Evolutionary conservation across 2,888 invertebrate genomes (phyloP), one percentile per base, ranked within the genome.

Genomic region (Conus canariensis): DNA sequence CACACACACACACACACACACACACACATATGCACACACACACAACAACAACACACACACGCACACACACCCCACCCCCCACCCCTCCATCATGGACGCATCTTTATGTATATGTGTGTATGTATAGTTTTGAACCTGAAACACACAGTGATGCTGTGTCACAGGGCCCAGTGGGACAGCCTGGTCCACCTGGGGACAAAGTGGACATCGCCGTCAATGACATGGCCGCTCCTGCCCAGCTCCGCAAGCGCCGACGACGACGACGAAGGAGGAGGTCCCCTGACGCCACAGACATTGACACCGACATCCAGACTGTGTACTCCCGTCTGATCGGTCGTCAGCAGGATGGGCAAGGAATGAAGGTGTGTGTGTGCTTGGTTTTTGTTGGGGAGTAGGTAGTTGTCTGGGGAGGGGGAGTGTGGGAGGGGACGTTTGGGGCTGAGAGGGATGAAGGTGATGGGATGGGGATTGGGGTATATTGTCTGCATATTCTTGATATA

Each of bases 161-260:
- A 45, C 74, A 96, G 96, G 96, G 96, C 83, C 94, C 95, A 9
- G 91, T 94, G n/a, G 96, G 96, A 0, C 97, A 97, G 10, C 94
- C 94, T 56, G 96, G 96, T 0, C 97, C 97, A 0, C 96, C 97
- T 97, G 98, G 98, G 98, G 10, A 97, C 97, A 0, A 97, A 98
- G 0, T 98, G 98, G 0, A 97, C 97, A 12, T 98, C 98, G 93
- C 94, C 1, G 87, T 88, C 56, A 85, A 59, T n/a, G 89, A 77
- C 56, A 56, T 90, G 64, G 67, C 83, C 19, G 45, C 85, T 25
- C 74, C 30, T 14, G 88, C 74, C n/a, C 59, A 58, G 22, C 60
- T 59, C 19, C 22, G 58, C 19, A 74, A 87, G 25, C 58, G 89
- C 0, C 86, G 90, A 58, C 90, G 88, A 45, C 80, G 90, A 59